Percentiles rank a stretch among this genome's conserved stretches.
These are phyloP conservation scores for Sarcophaga variegata DNA, from an alignment of 2,888 invertebrate species.

Conservation along the genomic window DNA sequence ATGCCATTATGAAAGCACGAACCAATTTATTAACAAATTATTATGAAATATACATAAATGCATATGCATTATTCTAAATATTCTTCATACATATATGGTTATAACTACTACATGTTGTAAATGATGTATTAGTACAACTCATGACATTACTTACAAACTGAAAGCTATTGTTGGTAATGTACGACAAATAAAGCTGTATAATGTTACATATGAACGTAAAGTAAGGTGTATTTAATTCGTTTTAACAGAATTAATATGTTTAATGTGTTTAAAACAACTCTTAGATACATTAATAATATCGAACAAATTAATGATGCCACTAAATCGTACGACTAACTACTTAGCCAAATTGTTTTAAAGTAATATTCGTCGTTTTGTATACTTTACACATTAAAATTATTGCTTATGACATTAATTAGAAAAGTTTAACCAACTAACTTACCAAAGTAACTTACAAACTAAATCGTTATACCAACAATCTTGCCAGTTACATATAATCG, in stretches of 20 bases:
- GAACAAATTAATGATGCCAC: conserved; percentile 26
- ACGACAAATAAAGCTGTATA: neutral
- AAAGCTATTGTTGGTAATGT: neutral
- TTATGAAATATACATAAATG: conserved; percentile 74
- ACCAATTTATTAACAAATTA: conserved; percentile 79
- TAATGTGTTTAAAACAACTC: too few species aligned
- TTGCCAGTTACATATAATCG: conserved; percentile 30
- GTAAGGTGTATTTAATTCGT: too few species aligned
- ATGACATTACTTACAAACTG: neutral
- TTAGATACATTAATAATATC: conserved; percentile 28
- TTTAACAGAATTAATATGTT: too few species aligned
- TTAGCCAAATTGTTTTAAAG: conserved; percentile 36
- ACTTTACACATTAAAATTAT: conserved; percentile 43
- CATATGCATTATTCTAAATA: conserved; percentile 16
- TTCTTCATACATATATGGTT: neutral
- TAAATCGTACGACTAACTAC: conserved; percentile 16
- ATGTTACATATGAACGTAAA: neutral
- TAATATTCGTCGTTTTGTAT: neutral
- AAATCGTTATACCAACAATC: conserved; percentile 18
- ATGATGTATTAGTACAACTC: neutral
- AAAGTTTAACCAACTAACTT: conserved; percentile 16
- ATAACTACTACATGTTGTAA: neutral
- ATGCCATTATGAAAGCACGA: conserved; percentile 74
- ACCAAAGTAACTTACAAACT: neutral
- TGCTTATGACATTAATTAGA: conserved; percentile 63